Conservation (phyloP, 2,888 invertebrate genomes). For the Ypsolopha scabrella region DNA sequence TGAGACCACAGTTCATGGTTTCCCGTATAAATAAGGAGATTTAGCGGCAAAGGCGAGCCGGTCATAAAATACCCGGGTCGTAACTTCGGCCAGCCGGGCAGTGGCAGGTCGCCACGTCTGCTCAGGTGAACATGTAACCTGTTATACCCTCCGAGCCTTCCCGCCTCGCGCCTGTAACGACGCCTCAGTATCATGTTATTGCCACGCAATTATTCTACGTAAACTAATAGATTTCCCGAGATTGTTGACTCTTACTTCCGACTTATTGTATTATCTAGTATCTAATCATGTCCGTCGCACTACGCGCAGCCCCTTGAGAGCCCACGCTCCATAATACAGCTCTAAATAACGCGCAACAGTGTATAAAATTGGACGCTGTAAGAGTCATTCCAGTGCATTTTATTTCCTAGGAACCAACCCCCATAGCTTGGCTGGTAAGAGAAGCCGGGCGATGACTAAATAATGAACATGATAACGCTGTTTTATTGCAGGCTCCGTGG, state of each 20-base stretch:
- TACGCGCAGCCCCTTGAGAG: background rate
- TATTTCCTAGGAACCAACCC: conserved; percentile 27
- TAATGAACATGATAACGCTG: conserved; percentile 69
- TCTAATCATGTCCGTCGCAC: background rate
- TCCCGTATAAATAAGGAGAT: conserved; percentile 66
- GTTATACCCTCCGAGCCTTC: conserved; percentile 1
- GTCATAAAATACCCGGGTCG: conserved; percentile 55
- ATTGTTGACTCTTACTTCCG: background rate
- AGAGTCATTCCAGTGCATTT: conserved; percentile 56
- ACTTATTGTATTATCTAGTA: background rate
- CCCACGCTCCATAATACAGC: background rate
- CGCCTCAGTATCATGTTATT: background rate
- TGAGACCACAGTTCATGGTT: conserved; percentile 62
- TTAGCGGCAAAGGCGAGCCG: conserved; percentile 53
- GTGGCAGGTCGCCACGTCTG: background rate
- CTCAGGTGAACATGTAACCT: conserved; percentile 4
- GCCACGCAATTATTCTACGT: background rate
- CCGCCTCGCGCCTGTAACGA: background rate
- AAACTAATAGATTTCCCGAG: background rate
- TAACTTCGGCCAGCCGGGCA: conserved; percentile 19
- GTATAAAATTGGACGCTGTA: conserved; percentile 10
- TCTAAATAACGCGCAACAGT: conserved; percentile 5
- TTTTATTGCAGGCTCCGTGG: conserved; percentile 67
- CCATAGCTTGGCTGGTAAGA: conserved; percentile 18
- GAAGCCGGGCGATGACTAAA: conserved; percentile 64